Base-by-base conservation (phyloP, 2,888 invertebrate species). In the Drosophila quinaria region DNA sequence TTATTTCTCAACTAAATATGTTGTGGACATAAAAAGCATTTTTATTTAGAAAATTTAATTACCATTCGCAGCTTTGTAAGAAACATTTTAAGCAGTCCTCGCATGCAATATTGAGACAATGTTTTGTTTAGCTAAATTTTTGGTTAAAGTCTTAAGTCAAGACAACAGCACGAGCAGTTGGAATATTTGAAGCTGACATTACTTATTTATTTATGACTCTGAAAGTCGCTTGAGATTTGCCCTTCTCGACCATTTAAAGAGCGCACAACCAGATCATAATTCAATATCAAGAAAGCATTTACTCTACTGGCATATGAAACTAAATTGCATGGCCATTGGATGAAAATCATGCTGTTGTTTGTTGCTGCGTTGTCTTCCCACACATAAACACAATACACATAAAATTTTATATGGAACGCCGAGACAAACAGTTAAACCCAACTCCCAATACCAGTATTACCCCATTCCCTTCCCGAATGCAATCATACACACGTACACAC, bases 211-310 rank as follows among this genome's bases (percentile, higher is more conserved):
- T 29, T 29, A 29, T 11, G 39, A 9, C 41, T 62, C 15, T 56
- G 25, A 15, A 31, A 49, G 44, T 33, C 37, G 55, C 35, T 42
- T 50, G 10, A 33, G 64, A 59, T 44, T 31, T 22, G 33, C 33
- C 15, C 3, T 39, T 60, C 29, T 35, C 19, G 51, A 9, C 49
- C 66, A 80, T 87, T 84, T 87, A 87, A 78, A 85, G 80, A 62
- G 69, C 71, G 35, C 46, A 62, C 59, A 64, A 64, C 60, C 68
- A 69, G 87, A 80, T 82, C 86, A 85, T 87, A 85, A 85, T 85
- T 87, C 84, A 87, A 87, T 85, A 85, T 85, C 87, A 71, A 73
- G 61, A 71, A 74, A 68, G 61, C 85, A 87, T 84, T 71, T 74
- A 68, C 68, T 73, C 73, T 62, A 51, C 77, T 47, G 85, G 67